A percentile compares a stretch with the other conserved stretches of the same genome.
Conservation (phyloP, 2,113 vertebrate species). For the Mesoclemmys tuberculata region DNA sequence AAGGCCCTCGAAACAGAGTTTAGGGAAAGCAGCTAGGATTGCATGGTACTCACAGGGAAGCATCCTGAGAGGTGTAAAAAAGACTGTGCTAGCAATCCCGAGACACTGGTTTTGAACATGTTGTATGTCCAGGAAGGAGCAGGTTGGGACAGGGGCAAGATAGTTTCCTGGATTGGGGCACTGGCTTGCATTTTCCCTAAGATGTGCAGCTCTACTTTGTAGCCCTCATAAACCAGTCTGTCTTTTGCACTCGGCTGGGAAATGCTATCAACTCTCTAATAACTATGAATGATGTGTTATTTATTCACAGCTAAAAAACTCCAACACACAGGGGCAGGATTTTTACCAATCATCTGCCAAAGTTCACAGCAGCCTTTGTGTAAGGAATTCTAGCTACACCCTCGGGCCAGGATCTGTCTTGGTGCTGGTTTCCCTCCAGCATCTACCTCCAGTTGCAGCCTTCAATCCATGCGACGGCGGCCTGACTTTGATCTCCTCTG, state of each 20-base stretch:
- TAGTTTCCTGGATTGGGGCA: background rate
- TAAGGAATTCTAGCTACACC: background rate
- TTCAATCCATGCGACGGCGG: background rate
- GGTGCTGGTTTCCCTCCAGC: background rate
- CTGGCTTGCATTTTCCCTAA: background rate
- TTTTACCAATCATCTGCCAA: background rate
- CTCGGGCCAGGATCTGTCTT: background rate
- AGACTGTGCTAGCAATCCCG: background rate
- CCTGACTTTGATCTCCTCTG: background rate
- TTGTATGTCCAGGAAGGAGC: background rate
- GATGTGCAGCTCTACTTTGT: background rate
- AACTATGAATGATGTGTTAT: background rate
- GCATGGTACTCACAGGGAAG: no score
- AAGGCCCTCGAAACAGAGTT: no score
- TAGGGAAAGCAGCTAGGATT: no score
- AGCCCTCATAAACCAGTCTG: background rate
- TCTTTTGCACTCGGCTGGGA: background rate
- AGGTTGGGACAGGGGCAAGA: background rate
- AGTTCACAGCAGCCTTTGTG: accelerated
- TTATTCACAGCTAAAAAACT: background rate
- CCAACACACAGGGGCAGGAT: background rate
- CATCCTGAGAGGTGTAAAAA: background rate
- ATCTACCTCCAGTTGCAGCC: background rate
- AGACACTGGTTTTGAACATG: background rate
- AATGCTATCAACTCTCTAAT: background rate